Percentiles rank a stretch among this genome's conserved stretches.
Evolutionary conservation across 1,140 invertebrate genomes (phyloP).

Genomic region (Chymomyza costata): DNA sequence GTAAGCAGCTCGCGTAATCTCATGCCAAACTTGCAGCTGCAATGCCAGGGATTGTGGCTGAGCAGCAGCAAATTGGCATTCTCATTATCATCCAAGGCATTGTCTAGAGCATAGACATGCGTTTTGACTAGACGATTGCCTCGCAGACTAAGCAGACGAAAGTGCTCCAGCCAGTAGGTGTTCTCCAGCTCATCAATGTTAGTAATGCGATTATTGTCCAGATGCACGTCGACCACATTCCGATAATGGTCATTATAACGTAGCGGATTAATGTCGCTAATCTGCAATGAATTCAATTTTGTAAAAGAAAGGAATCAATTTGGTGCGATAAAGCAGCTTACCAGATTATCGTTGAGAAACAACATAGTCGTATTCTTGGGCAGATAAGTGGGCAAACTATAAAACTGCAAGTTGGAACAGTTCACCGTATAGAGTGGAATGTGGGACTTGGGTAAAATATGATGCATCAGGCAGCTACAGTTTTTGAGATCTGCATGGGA

Average conservation of each 20-base stretch:
- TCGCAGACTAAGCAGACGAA: slow-evolving; percentile 83
- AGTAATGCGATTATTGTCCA: slow-evolving; percentile 85
- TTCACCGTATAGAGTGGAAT: slow-evolving; percentile 77
- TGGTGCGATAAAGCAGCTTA: too few relatives aligned
- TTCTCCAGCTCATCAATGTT: slow-evolving; percentile 84
- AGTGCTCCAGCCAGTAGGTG: slow-evolving; percentile 84
- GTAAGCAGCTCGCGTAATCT: slow-evolving; percentile 84
- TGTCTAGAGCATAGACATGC: slow-evolving; percentile 86
- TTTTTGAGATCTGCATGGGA: slow-evolving; percentile 56
- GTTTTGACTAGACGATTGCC: slow-evolving; percentile 85
- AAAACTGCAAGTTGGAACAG: slow-evolving; percentile 55
- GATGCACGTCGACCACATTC: slow-evolving; percentile 82
- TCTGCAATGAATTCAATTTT: too few relatives aligned
- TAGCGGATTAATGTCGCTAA: slow-evolving; percentile 79
- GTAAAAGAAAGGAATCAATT: too few relatives aligned
- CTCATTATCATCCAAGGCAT: slow-evolving; percentile 83
- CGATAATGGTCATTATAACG: slow-evolving; percentile 81
- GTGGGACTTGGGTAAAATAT: slow-evolving; percentile 58
- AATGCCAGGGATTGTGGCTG: slow-evolving; percentile 87
- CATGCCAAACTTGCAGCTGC: slow-evolving; percentile 86
- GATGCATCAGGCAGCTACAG: slow-evolving; percentile 60
- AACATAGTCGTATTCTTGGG: slow-evolving; percentile 65
- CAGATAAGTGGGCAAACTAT: slow-evolving; percentile 51
- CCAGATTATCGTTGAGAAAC: slow-evolving; percentile 61
- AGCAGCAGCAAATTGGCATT: slow-evolving; percentile 82